phyloP scores from a whole-genome alignment of 2,113 vertebrate species.

The Notarius quadriscutis region DNA sequence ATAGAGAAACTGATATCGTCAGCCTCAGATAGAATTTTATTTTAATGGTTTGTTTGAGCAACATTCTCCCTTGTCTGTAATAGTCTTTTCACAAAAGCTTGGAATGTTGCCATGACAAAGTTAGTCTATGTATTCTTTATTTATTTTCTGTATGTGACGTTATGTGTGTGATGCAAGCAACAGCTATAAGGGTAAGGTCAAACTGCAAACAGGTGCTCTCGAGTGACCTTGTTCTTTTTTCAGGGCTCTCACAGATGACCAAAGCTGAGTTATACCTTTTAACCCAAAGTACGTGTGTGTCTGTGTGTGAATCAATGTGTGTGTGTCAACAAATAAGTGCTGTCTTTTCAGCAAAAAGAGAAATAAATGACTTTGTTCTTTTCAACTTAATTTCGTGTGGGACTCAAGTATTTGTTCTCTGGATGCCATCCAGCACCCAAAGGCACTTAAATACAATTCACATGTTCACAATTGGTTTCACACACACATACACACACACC shows the following conservation, averaged over 20 bases:
- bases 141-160: background rate
- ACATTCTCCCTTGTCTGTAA: conserved; percentile 23
- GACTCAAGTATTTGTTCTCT: conserved; percentile 57
- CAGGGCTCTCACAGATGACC: conserved; percentile 65
- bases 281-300: conserved; percentile 37
- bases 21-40: background rate
- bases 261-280: conserved; percentile 69
- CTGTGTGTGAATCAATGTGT: conserved; percentile 37
- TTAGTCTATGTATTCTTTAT: background rate
- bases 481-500: background rate
- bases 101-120: conserved; percentile 31
- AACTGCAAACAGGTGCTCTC: conserved; percentile 68
- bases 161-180: conserved; percentile 23
- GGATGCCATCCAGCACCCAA: conserved; percentile 15
- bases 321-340: conserved; percentile 42
- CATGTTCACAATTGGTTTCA: background rate
- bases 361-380: conserved; percentile 72
- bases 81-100: background rate
- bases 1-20: background rate
- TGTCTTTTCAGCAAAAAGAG: conserved; percentile 49
- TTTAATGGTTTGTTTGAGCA: conserved; percentile 22
- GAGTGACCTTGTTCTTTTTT: conserved; percentile 57
- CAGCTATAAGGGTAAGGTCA: conserved; percentile 61
- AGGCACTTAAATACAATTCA: conserved; percentile 17
- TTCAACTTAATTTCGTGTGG: conserved; percentile 59